Evolutionary conservation across 2,113 vertebrate genomes (phyloP).

Genomic region (Acanthochromis polyacanthus): DNA sequence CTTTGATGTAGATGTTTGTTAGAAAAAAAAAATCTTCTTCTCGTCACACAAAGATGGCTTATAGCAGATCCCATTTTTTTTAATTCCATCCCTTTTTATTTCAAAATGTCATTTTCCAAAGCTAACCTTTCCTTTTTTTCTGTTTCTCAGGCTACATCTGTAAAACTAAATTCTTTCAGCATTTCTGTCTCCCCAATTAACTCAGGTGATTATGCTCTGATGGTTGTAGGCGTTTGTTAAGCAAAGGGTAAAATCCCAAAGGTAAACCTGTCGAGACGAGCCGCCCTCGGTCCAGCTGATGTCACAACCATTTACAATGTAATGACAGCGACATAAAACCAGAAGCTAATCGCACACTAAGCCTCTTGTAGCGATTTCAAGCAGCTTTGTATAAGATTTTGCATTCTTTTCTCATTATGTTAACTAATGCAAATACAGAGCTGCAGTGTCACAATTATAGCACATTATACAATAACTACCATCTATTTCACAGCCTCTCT

Average conservation of each 20-base stretch:
- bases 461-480: no score
- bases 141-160: not conserved
- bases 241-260: conserved; percentile 2
- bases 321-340: not conserved
- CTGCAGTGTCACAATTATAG: no score
- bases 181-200: conserved; percentile 29
- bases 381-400: not conserved
- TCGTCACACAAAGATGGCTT: no score
- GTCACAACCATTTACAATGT: conserved; percentile 3
- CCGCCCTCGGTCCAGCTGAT: not conserved
- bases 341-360: not conserved
- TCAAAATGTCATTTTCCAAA: not conserved
- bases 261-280: conserved; percentile 1
- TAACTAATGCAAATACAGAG: not conserved
- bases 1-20: no score
- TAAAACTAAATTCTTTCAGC: conserved; percentile 2
- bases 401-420: no score
- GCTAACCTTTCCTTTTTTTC: not conserved
- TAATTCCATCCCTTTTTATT: no score
- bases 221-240: conserved; percentile 9
- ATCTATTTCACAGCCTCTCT: no score
- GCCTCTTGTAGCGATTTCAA: not conserved
- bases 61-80: no score
- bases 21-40: no score
- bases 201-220: not conserved